phyloP scores from a whole-genome alignment of 2,113 vertebrate species.

The Andinoacara biseriatus region DNA sequence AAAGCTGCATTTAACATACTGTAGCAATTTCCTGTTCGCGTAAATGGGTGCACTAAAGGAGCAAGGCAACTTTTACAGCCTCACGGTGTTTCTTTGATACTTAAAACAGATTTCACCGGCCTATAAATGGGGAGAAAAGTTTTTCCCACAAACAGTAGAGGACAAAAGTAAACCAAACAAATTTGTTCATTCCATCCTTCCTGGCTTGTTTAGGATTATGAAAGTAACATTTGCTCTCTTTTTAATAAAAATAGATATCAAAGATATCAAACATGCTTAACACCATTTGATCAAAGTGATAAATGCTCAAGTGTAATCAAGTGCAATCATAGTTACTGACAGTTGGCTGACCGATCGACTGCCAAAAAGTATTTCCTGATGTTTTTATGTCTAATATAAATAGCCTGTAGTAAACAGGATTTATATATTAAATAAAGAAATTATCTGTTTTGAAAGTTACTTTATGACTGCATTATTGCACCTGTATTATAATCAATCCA shows the following conservation, averaged over 20 bases:
- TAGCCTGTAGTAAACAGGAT: no score
- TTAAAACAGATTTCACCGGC: constrained; percentile 42
- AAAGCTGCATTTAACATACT: constrained; percentile 54
- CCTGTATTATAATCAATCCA: no score
- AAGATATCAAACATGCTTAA: background rate
- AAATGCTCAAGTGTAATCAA: background rate
- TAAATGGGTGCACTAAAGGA: constrained; percentile 17
- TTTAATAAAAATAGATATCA: no score
- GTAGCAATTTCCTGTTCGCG: constrained; percentile 56
- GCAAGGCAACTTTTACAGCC: constrained; percentile 32
- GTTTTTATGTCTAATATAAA: no score
- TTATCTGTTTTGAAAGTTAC: no score
- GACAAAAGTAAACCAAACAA: constrained; percentile 1
- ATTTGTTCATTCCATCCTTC: background rate
- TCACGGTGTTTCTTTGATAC: constrained; percentile 8
- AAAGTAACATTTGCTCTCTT: background rate
- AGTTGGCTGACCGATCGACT: no score
- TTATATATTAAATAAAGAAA: no score
- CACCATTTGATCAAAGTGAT: background rate
- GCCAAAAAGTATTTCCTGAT: no score
- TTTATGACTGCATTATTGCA: no score
- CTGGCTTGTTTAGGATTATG: background rate
- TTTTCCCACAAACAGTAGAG: constrained; percentile 3
- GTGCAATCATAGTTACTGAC: no score
- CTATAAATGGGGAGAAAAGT: constrained; percentile 4